Conservation (phyloP, 2,113 vertebrate species). For the Shinisaurus crocodilurus region DNA sequence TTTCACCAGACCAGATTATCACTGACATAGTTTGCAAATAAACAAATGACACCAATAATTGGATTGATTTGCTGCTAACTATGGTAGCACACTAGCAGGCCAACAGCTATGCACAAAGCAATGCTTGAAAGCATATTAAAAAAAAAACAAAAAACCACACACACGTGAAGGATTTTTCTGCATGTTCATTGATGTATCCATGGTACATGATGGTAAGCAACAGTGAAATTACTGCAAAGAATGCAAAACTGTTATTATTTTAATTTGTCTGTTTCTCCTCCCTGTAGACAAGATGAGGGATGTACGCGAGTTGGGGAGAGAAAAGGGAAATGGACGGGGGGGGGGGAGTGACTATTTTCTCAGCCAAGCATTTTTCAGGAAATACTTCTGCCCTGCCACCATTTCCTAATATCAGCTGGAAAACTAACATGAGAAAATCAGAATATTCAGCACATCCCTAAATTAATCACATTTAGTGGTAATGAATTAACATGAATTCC, state of each 20-base stretch:
- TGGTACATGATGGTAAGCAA: too few relatives aligned
- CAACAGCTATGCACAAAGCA: background rate
- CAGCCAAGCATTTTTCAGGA: background rate
- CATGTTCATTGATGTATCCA: background rate
- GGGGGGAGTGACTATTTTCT: background rate
- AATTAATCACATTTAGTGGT: background rate
- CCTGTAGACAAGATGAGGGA: background rate
- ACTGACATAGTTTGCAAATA: background rate
- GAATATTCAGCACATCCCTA: background rate
- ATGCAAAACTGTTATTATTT: background rate
- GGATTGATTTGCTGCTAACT: background rate
- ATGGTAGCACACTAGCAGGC: background rate
- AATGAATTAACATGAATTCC: background rate
- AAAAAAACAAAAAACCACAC: too few relatives aligned
- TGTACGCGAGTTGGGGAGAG: background rate
- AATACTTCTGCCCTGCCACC: background rate
- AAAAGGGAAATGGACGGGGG: background rate
- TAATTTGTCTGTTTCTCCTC: background rate
- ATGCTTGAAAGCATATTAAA: fast-evolving
- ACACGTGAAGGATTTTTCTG: background rate
- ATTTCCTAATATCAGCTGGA: too few relatives aligned
- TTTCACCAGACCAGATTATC: background rate
- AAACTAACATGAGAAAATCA: background rate
- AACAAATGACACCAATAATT: background rate
- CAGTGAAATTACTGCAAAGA: background rate